Evolutionary conservation across 2,797 vertebrate species (phyloP).

Genomic region (Scarus forsteni): DNA sequence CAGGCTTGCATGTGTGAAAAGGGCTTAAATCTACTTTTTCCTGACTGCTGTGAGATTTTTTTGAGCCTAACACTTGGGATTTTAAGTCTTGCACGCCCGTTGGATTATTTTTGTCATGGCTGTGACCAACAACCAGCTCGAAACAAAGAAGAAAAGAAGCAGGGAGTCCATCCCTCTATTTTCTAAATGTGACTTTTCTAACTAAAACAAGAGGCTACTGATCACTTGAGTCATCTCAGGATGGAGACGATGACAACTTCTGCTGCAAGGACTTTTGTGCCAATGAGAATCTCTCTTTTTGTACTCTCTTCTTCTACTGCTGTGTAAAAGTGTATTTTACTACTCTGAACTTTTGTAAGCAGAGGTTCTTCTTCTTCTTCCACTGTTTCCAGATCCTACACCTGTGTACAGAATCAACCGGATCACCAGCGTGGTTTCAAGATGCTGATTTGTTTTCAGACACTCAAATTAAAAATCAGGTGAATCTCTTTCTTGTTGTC

Average conservation of each 20-base stretch:
- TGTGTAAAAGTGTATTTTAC: conserved; percentile 81
- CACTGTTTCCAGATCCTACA: conserved; percentile 40
- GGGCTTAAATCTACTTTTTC: neutral
- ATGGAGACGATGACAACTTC: conserved; percentile 58
- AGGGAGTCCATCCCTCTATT: conserved; percentile 34
- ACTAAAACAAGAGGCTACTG: conserved; percentile 73
- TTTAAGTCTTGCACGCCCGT: conserved; percentile 6
- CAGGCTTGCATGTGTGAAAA: too few relatives aligned
- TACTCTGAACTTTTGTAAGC: conserved; percentile 56
- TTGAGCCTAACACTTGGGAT: conserved; percentile 11
- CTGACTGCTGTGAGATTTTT: conserved; percentile 33
- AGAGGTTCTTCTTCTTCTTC: conserved; percentile 12
- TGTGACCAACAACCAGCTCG: conserved; percentile 43
- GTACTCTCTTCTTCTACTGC: conserved; percentile 63
- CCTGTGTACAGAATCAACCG: conserved; percentile 6
- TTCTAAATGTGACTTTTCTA: conserved; percentile 55
- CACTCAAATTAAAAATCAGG: conserved; percentile 50
- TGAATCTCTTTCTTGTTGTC: conserved; percentile 33
- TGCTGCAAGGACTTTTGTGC: conserved; percentile 76
- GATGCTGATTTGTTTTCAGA: conserved; percentile 34
- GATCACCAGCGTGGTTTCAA: conserved; percentile 21
- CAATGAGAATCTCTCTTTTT: conserved; percentile 74
- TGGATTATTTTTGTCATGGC: conserved; percentile 24
- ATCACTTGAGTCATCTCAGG: conserved; percentile 66
- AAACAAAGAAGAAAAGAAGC: conserved; percentile 40